phyloP scores from a whole-genome alignment of 2,113 vertebrate species.

The Pseudonaja textilis region DNA sequence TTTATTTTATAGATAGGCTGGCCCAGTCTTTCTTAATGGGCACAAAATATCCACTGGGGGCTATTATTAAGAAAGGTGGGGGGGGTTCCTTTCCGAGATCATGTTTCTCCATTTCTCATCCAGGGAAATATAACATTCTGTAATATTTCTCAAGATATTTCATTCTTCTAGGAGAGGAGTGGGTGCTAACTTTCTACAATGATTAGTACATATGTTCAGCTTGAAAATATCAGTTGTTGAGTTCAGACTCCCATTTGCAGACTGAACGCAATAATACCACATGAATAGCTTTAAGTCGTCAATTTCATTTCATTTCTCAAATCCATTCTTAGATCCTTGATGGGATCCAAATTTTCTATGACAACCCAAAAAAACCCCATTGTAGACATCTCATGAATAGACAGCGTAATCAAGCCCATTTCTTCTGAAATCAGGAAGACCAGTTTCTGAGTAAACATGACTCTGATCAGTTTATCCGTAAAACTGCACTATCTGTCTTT shows the following conservation, averaged over 20 bases:
- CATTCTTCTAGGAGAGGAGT: too few species aligned
- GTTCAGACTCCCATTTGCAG: background rate
- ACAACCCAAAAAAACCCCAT: background rate
- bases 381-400: background rate
- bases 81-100: too few species aligned
- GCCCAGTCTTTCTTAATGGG: too few species aligned
- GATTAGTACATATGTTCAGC: background rate
- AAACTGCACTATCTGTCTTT: background rate
- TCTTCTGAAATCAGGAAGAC: background rate
- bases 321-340: background rate
- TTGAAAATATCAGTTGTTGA: background rate
- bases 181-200: too few species aligned
- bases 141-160: too few species aligned
- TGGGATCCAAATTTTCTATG: background rate
- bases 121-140: too few species aligned
- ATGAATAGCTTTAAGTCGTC: background rate
- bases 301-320: background rate
- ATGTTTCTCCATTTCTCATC: too few species aligned
- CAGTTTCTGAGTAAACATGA: background rate
- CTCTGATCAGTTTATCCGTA: background rate
- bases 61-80: too few species aligned
- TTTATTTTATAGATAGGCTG: too few species aligned
- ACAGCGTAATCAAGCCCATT: background rate
- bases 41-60: too few species aligned
- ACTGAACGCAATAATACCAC: background rate